Evolutionary conservation across 2,113 vertebrate species (phyloP).

Genomic region (Salminus brasiliensis): DNA sequence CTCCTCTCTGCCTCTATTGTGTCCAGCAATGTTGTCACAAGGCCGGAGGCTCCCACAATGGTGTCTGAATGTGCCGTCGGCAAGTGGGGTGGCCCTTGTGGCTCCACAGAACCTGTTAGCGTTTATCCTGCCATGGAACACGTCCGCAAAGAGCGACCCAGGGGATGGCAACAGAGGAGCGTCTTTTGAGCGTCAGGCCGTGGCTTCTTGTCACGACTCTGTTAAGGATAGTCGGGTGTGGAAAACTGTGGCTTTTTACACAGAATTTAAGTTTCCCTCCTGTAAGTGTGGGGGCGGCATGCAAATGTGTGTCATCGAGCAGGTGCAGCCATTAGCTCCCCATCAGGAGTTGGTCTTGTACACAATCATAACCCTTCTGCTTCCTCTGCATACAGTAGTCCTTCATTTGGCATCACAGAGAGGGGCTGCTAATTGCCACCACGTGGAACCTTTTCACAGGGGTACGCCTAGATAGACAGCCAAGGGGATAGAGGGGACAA

Average conservation of each 20-base stretch:
- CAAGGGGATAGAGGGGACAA: not conserved
- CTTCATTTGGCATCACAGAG: conserved; percentile 11
- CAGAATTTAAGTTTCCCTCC: not conserved
- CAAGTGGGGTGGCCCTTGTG: not conserved
- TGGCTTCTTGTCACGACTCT: not conserved
- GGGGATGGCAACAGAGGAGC: not conserved
- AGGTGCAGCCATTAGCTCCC: conserved; percentile 30
- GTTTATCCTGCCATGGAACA: not conserved
- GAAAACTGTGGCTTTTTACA: not conserved
- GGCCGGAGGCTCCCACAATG: not conserved
- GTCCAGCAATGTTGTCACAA: not conserved
- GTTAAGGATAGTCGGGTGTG: not conserved
- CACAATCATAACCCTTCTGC: conserved; percentile 36
- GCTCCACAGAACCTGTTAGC: not conserved
- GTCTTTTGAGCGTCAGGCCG: not conserved
- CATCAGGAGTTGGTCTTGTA: conserved; percentile 15
- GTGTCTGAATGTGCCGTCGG: not conserved
- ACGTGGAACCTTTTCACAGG: not conserved
- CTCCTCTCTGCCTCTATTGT: not conserved
- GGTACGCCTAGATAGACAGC: not conserved
- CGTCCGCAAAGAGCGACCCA: not conserved
- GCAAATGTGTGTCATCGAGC: conserved; percentile 27
- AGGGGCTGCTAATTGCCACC: not conserved
- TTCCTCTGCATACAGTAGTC: not conserved
- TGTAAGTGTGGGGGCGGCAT: not conserved